Evolutionary conservation across 2,888 invertebrate species (phyloP).

Genomic region (Pandemis corylana): DNA sequence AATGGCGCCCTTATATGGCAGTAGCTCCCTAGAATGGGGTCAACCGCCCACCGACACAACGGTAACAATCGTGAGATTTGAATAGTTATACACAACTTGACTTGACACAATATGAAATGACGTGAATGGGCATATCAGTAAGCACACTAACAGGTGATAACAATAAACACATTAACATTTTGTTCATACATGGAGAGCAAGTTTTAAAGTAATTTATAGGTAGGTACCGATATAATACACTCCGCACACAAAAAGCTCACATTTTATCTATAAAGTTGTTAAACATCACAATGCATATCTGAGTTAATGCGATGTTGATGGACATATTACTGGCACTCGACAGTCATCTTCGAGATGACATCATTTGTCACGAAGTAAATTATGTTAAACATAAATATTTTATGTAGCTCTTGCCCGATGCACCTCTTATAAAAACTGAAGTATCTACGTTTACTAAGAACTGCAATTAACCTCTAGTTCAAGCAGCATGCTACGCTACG

Average conservation of each 20-base stretch:
- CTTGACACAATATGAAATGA: conserved; percentile 57
- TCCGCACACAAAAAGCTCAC: conserved; percentile 6
- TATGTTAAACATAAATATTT: conserved; percentile 16
- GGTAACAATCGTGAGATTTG: conserved; percentile 66
- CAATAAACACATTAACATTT: conserved; percentile 30
- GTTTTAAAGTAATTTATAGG: conserved; percentile 1
- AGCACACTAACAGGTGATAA: conserved; percentile 37
- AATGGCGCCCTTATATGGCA: conserved; percentile 71
- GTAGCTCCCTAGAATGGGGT: conserved; percentile 61
- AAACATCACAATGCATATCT: conserved; percentile 34
- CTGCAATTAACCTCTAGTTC: conserved; percentile 62
- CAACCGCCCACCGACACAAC: conserved; percentile 65
- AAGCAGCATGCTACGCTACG: conserved; percentile 46
- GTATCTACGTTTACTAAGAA: conserved; percentile 47
- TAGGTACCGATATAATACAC: conserved; percentile 10
- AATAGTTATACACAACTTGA: conserved; percentile 51
- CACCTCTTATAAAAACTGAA: conserved; percentile 15
- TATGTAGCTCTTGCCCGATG: conserved; percentile 23
- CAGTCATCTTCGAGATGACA: conserved; percentile 31
- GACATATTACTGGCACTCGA: conserved; percentile 26
- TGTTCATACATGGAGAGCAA: conserved; percentile 11
- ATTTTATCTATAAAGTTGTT: conserved; percentile 14
- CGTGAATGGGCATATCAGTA: conserved; percentile 46
- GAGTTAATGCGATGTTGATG: conserved; percentile 39
- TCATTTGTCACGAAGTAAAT: conserved; percentile 37